Conservation (phyloP, 1,140 invertebrate genomes). For the Dendrolimus kikuchii region DNA sequence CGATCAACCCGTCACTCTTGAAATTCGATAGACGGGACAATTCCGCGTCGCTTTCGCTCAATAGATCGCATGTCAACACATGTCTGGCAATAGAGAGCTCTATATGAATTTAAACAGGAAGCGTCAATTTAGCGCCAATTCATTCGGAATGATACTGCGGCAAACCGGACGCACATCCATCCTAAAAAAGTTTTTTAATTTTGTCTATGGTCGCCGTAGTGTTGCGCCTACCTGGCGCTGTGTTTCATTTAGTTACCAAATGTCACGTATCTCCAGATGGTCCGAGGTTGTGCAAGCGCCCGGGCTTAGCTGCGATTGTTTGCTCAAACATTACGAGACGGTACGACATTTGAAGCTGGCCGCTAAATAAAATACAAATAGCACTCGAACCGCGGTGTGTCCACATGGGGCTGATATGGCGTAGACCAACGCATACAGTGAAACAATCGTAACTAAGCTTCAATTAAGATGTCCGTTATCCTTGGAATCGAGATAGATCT, state of each 20-base stretch:
- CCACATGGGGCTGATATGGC: constrained; percentile 44
- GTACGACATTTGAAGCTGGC: constrained; percentile 65
- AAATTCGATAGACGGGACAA: constrained; percentile 50
- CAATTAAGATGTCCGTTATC: constrained; percentile 63
- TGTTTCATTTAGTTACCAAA: constrained; percentile 37
- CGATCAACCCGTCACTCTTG: constrained; percentile 47
- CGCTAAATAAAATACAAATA: constrained; percentile 69
- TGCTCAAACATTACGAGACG: constrained; percentile 66
- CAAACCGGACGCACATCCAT: constrained; percentile 45
- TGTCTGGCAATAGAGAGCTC: constrained; percentile 47
- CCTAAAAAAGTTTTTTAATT: constrained; percentile 41
- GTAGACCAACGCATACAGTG: constrained; percentile 41
- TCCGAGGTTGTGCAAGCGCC: constrained; percentile 58
- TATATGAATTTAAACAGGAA: constrained; percentile 66
- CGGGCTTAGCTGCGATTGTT: constrained; percentile 45
- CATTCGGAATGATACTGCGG: constrained; percentile 55
- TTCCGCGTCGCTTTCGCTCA: constrained; percentile 62
- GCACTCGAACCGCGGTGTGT: constrained; percentile 50
- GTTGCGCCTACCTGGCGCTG: constrained; percentile 27
- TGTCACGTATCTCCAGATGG: constrained; percentile 66
- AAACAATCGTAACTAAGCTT: constrained; percentile 50
- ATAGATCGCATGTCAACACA: constrained; percentile 60
- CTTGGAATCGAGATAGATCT: constrained; percentile 52
- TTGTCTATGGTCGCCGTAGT: constrained; percentile 26
- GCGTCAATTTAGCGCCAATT: constrained; percentile 67